These are phyloP conservation scores for Perizoma flavofasciatum DNA, from an alignment of 2,888 invertebrate genomes.

Conservation along the genomic window DNA sequence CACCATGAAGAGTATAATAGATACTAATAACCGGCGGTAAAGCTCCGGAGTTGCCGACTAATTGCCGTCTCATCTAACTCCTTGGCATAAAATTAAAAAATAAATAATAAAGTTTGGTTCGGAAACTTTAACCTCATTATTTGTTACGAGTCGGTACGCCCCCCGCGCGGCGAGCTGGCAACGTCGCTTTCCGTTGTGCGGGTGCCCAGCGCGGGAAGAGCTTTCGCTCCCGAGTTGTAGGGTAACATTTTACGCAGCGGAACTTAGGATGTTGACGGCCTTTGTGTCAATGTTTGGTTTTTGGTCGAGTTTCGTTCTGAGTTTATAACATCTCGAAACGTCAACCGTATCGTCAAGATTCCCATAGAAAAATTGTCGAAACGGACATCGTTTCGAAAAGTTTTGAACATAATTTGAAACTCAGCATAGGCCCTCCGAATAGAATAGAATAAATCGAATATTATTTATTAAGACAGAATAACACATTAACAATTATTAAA, in stretches of 20 bases:
- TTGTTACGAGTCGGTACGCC: constrained; percentile 55
- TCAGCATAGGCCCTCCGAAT: too few species aligned
- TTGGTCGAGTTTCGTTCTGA: too few species aligned
- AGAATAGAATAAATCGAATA: too few species aligned
- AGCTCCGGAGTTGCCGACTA: constrained; percentile 32
- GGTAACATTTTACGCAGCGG: constrained; percentile 33
- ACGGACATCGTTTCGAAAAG: too few species aligned
- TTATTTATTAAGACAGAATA: too few species aligned
- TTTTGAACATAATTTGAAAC: too few species aligned
- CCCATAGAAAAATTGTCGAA: too few species aligned
- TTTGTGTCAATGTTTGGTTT: too few species aligned
- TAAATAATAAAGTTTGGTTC: constrained; percentile 63
- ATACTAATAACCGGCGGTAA: constrained; percentile 24
- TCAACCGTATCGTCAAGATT: too few species aligned
- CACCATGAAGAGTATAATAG: constrained; percentile 26
- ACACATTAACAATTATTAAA: too few species aligned
- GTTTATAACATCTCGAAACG: too few species aligned
- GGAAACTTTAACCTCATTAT: constrained; percentile 82
- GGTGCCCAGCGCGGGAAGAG: constrained; percentile 56
- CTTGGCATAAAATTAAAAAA: constrained; percentile 48
- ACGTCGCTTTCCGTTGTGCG: constrained; percentile 63
- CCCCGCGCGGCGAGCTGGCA: constrained; percentile 68
- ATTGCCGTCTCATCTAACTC: constrained; percentile 38
- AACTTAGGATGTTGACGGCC: background rate
- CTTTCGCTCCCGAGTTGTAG: constrained; percentile 52